Evolutionary conservation across 2,888 invertebrate genomes (phyloP).

Genomic region (Mesorhabditis belari): DNA sequence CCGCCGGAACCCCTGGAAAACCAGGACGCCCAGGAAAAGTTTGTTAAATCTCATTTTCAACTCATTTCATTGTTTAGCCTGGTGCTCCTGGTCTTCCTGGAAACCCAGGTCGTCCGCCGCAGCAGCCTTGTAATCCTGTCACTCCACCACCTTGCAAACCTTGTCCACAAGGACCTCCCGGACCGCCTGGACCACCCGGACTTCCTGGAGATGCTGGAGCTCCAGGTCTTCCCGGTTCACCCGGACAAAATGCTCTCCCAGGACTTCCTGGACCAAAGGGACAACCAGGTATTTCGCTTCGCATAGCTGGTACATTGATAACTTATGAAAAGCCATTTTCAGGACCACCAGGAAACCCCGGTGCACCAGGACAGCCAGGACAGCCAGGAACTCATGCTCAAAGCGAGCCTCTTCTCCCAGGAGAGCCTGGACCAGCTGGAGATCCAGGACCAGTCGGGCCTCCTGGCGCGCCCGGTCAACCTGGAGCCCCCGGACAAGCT

Average conservation of each 20-base stretch:
- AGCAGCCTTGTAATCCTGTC: constrained; percentile 43
- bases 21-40: constrained; percentile 33
- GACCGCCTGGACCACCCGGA: constrained; percentile 16
- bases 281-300: background rate
- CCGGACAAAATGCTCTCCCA: background rate
- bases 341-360: constrained; percentile 23
- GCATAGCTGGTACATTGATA: background rate
- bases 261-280: background rate
- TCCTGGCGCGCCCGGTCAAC: constrained; percentile 29
- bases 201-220: background rate
- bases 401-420: background rate
- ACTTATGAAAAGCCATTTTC: constrained; percentile 4
- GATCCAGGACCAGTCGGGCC: constrained; percentile 39
- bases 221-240: background rate
- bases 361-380: background rate
- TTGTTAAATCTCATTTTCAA: too few relatives aligned
- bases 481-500: background rate
- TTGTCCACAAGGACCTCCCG: constrained; percentile 36
- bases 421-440: constrained; percentile 34
- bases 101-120: constrained; percentile 39
- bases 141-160: constrained; percentile 44
- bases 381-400: background rate
- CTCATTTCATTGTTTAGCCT: constrained; percentile 32
- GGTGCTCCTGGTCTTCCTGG: constrained; percentile 34
- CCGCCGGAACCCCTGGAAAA: constrained; percentile 33